Conservation (phyloP, 64 coral and sea anemone genomes). For the Pocillopora verrucosa region DNA sequence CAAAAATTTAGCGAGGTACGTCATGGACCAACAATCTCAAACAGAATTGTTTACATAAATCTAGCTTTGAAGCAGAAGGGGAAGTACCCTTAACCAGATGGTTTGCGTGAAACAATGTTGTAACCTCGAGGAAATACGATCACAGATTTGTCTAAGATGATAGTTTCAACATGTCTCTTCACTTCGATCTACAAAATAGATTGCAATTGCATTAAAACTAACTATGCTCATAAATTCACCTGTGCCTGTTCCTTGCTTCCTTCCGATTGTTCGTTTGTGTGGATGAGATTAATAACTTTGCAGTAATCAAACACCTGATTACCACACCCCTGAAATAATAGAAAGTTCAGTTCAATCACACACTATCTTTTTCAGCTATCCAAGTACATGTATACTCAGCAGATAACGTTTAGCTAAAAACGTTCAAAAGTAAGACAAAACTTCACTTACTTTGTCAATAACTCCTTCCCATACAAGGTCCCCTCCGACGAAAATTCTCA, state of each 20-base stretch:
- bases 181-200: too few relatives aligned
- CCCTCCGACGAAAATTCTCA: conserved; percentile 82
- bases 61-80: too few relatives aligned
- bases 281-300: conserved; percentile 60
- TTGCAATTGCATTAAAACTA: too few relatives aligned
- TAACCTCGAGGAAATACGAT: too few relatives aligned
- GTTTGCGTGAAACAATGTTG: too few relatives aligned
- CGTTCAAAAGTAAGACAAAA: not conserved
- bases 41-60: too few relatives aligned
- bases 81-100: too few relatives aligned
- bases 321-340: conserved; percentile 73
- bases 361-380: not conserved
- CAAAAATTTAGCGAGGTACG: too few relatives aligned
- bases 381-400: not conserved
- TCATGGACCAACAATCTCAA: too few relatives aligned
- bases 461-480: conserved; percentile 80
- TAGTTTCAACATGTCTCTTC: too few relatives aligned
- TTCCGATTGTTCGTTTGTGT: not conserved
- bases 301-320: conserved; percentile 97
- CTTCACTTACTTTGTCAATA: conserved; percentile 75
- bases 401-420: not conserved
- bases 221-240: not conserved
- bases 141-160: too few relatives aligned
- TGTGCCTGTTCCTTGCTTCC: not conserved
- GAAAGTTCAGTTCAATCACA: not conserved